Evolutionary conservation across 2,888 invertebrate species (phyloP), one percentile per base, ranked within the genome.

Genomic region (Caenorhabditis imperialis): DNA sequence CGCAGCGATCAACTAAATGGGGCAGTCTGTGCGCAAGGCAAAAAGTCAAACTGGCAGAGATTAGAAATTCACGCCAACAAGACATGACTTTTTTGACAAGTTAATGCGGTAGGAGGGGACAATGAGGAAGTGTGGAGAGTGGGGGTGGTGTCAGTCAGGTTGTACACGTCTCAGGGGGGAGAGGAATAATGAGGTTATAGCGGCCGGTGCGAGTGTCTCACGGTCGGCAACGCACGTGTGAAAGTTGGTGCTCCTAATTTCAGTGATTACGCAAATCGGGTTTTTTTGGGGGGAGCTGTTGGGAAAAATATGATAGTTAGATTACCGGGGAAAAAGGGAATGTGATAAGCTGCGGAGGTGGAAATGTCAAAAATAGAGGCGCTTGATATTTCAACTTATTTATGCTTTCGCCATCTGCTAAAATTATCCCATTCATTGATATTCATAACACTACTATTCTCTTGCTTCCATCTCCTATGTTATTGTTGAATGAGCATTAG

Each of bases 11-110:
- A 65, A 65, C 48, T 50, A 65, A 65, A 65, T 65, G 65, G 65
- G 50, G 40, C 50, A 42, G 54, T 44, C n/a, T 30, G 48, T 61
- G 51, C 51, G 38, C 55, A 22, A 48, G 50, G 27, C 55, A 50
- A 65, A 65, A 65, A 55, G 55, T 65, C 55, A 65, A 55, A 55
- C 54, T 40, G 45, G 30, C 35, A 25, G 47, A 65, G 65, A 65
- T 65, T 65, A 65, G 55, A 55, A 65, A 48, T 65, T 65, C 65
- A 65, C 65, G 65, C 55, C 63, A 65, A 65, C 63, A 65, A 65
- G 48, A 65, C 65, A 57, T 44, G 67, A 57, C 57, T 67, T 65
- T 61, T 65, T 57, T 57, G 57, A 67, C 67, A 67, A 67, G 67
- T 57, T 67, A 67, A 67, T 51, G 51, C 67, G 25, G 48, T 8